These are phyloP conservation scores for Kryptolebias marmoratus DNA, from an alignment of 2,113 vertebrate species.

Conservation along the genomic window DNA sequence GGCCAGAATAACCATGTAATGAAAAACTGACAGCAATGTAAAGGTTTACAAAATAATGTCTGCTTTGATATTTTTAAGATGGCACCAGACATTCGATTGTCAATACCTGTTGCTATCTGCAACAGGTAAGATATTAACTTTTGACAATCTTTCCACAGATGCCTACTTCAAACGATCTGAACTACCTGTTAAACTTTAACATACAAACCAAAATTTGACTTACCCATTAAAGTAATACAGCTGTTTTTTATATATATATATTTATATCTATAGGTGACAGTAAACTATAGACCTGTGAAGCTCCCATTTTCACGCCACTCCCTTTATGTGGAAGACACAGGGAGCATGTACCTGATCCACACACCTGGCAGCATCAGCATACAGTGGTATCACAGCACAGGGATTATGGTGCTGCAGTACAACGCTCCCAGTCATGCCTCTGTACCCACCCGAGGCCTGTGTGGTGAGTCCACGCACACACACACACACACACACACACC, in stretches of 20 bases:
- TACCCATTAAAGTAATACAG: neutral
- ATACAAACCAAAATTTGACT: neutral
- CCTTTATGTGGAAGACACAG: conserved; percentile 91
- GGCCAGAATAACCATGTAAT: too few species aligned
- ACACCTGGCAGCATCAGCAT: conserved; percentile 91
- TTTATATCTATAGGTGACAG: conserved; percentile 82
- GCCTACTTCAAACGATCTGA: too few species aligned
- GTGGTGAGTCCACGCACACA: conserved; percentile 85
- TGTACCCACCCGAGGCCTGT: conserved; percentile 89
- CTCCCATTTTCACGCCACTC: conserved; percentile 89
- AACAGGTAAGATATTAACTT: too few species aligned
- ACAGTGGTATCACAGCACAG: conserved; percentile 96
- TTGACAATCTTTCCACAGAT: too few species aligned
- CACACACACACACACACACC: neutral
- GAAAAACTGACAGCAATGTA: too few species aligned
- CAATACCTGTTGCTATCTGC: too few species aligned
- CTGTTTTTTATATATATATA: conserved; percentile 1
- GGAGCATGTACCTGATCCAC: conserved; percentile 91
- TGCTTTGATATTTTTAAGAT: too few species aligned
- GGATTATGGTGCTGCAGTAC: conserved; percentile 93
- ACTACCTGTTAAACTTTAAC: neutral
- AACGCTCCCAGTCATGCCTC: conserved; percentile 80
- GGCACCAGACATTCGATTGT: too few species aligned
- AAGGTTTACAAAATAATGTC: too few species aligned
- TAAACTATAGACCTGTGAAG: conserved; percentile 86